Conservation (phyloP, 2,888 invertebrate species). For the Ariolimax columbianus region DNA sequence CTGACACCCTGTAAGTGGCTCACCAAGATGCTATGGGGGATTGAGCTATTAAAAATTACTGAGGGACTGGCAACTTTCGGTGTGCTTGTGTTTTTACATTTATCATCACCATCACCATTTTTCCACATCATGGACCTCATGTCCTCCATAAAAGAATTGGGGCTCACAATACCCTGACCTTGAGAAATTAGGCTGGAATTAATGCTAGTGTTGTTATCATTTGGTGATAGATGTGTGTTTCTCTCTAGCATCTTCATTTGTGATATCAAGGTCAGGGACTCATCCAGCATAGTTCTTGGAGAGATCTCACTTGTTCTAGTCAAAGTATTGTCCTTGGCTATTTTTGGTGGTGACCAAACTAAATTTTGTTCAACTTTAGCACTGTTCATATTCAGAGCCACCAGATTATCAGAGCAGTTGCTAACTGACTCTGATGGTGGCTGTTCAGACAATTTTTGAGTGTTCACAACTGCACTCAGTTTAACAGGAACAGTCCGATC, state of each 20-base stretch:
- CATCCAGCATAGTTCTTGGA: conserved; percentile 56
- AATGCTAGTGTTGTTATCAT: conserved; percentile 32
- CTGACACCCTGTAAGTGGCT: conserved; percentile 61
- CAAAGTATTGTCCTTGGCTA: neutral
- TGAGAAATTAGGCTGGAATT: conserved; percentile 44
- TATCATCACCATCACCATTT: neutral
- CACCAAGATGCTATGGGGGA: conserved; percentile 65
- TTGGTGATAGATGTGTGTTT: conserved; percentile 10
- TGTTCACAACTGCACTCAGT: neutral
- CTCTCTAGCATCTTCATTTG: conserved; percentile 23
- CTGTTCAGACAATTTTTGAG: too few species aligned
- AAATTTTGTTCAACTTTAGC: neutral
- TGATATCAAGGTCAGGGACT: conserved; percentile 48
- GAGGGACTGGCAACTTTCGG: conserved; percentile 52
- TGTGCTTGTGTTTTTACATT: conserved; percentile 31
- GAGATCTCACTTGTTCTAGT: conserved; percentile 38
- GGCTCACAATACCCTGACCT: conserved; percentile 57
- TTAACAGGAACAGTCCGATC: neutral
- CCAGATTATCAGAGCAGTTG: neutral
- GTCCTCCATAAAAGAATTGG: conserved; percentile 66
- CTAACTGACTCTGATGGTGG: neutral
- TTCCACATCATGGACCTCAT: conserved; percentile 54
- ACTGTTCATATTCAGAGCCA: neutral
- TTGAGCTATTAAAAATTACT: conserved; percentile 60
- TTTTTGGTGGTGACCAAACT: conserved; percentile 7